phyloP scores from a whole-genome alignment of 2,888 invertebrate genomes.

The Ariolimax columbianus region DNA sequence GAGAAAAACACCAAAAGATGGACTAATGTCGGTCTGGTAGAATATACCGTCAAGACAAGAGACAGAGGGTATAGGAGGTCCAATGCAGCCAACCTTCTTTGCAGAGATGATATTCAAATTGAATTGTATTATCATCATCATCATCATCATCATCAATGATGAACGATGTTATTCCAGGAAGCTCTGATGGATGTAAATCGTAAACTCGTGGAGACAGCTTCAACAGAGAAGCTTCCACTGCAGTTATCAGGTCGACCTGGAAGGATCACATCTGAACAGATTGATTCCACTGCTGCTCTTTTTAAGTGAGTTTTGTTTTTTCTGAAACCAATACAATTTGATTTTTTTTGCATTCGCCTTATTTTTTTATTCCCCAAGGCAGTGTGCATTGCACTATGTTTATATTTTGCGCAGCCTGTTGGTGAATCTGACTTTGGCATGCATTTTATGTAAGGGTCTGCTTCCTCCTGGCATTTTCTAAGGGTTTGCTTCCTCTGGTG shows the following conservation, averaged over 20 bases:
- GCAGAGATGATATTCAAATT: no score
- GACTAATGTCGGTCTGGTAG: no score
- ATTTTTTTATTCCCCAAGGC: no score
- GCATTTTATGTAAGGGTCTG: no score
- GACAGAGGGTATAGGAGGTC: background rate
- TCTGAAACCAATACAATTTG: background rate
- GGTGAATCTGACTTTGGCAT: no score
- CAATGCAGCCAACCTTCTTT: background rate
- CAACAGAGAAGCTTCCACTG: constrained; percentile 69
- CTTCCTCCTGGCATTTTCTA: no score
- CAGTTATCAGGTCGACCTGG: constrained; percentile 70
- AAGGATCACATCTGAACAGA: constrained; percentile 67
- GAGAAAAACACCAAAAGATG: no score
- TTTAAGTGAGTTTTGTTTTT: constrained; percentile 66
- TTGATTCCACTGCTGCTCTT: constrained; percentile 63
- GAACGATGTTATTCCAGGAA: constrained; percentile 67
- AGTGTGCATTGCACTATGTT: no score
- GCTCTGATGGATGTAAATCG: constrained; percentile 76
- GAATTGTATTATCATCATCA: background rate
- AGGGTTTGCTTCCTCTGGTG: no score
- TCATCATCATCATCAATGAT: background rate
- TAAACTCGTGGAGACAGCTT: constrained; percentile 74
- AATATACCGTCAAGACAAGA: background rate
- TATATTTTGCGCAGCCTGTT: no score
- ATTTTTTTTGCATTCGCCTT: no score